Evolutionary conservation across 2,888 invertebrate genomes (phyloP), one percentile per base, ranked within the genome.

Genomic region (Encarsia formosa): DNA sequence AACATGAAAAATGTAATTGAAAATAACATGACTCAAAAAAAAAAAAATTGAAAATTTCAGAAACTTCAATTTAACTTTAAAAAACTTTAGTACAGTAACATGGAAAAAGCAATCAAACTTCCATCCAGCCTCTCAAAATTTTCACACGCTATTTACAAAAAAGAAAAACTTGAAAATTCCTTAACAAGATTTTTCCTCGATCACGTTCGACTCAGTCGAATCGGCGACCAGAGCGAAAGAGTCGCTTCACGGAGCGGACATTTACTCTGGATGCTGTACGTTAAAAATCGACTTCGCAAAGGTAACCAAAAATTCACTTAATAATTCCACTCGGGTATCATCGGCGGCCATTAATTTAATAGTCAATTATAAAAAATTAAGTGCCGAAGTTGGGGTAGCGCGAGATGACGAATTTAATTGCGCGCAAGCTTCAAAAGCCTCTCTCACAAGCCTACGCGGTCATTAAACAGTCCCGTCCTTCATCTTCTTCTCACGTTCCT

Each of bases 211-310:
- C 76, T 88, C 84, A 69, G 81, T 93, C 65, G 97, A 98, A 68
- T 86, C 92, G 11, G 98, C 98, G 53, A 87, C 92, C 63, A 79
- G 93, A 71, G 97, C 96, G 58, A 95, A 97, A 74, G 92, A 95
- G 65, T 86, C 90, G 57, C 83, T 99, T 64, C 93, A 97, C 78
- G 98, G 98, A 63, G 97, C 97, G 59, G 98, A 99, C 78, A 97
- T 99, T 71, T 99, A 99, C 79, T 95, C 96, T 41, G 98, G 98
- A 60, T 99, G 98, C 80, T 99, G 98, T 78, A 98, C 98, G 60
- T 81, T 99, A 69, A 96, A 97, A 83, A 96, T 98, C 74, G 98
- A 99, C 79, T 99, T 87, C 76, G 98, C 98, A 50, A 97, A 97
- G 91, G 97, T 98, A 76, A 82, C 87, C 73, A n/a, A n/a, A n/a